Base-by-base conservation (phyloP, 2,797 vertebrate species). In the Perodicticus potto region DNA sequence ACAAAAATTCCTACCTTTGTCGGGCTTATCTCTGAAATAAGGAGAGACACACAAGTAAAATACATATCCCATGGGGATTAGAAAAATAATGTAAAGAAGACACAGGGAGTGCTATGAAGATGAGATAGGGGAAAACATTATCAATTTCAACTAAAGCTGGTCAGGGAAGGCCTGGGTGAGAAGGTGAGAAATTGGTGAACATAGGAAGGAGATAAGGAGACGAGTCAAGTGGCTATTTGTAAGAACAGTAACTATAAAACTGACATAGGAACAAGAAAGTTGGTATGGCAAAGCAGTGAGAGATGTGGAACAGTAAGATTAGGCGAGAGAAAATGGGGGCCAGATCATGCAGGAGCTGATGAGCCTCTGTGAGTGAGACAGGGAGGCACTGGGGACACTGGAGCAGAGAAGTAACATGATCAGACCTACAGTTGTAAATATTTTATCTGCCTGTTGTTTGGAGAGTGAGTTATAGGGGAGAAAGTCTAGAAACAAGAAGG, bases 341-440 rank as follows among this genome's bases (percentile, higher is more conserved):
- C 17, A 2, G 29, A 83, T 73, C 57, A 59, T 27, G 13, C 1
- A 73, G 77, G 59, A 49, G 55, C 45, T 53, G 57, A 69, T 27
- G 69, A 80, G 67, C 63, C 49, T 78, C 93, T 83, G 72, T 69
- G 67, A 81, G 34, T 19, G 76, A 91, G 57, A 81, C 9, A 87
- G 16, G 32, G 69, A 76, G 16, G 53, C 32, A 61, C 53, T 32
- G 1, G 29, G 78, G 80, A 78, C n/a, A 69, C 9, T 37, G 63
- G 63, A 96, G 49, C 57, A 95, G 78, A n/a, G 70, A 23, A 76
- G 92, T 32, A 89, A 92, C 86, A 55, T 0, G 69, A 96, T 59
- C 86, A 87, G 65, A 74, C 61, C 29, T 25, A 78, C 0, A 76
- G 78, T 69, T 93, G 86, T 93, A 88, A 96, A 93, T 91, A 83